Evolutionary conservation across 2,888 invertebrate species (phyloP), one percentile per base, ranked within the genome.

Genomic region (Thalpophila matura): DNA sequence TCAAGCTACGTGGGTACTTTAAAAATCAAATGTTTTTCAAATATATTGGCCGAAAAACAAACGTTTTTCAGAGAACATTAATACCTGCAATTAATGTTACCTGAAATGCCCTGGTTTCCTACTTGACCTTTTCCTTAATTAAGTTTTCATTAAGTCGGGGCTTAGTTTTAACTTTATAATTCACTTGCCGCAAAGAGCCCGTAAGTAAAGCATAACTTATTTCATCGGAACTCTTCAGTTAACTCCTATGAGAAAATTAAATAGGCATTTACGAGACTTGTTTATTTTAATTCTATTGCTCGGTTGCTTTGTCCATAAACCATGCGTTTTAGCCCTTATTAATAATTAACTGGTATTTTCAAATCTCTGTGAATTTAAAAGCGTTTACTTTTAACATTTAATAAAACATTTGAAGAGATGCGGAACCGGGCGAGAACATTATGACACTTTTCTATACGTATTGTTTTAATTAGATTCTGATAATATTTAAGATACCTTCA

Each of bases 121-220:
- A 61, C 51, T 77, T 70, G 64, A 67, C 80, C 77, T 66, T 56
- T 58, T 56, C 38, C 49, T 33, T 62, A 77, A 74, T 74, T 64
- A 49, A 56, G 64, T 74, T 74, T 70, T 53, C 70, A 64, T 77
- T 56, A 53, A 79, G 16, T 46, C 45, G 57, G 40, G 58, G 42
- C 58, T 57, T 37, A 76, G 62, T 63, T 69, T 61, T 68, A 68
- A 74, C 77, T 64, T 63, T 69, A 49, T 68, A 68, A 74, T 74
- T 64, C 49, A 56, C 55, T 47, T 35, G 31, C 27, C 29, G 14
- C 51, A 56, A 56, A 68, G 55, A 62, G 33, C 26, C 43, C 20
- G 31, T 27, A 50, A 43, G 58, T 43, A 58, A 49, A 53, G 58
- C 54, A 69, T 58, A 55, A 56, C 54, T 57, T 66, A 70, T 70